phyloP scores from a whole-genome alignment of 1,140 invertebrate genomes.

The Pseudobourletiella spinata region DNA sequence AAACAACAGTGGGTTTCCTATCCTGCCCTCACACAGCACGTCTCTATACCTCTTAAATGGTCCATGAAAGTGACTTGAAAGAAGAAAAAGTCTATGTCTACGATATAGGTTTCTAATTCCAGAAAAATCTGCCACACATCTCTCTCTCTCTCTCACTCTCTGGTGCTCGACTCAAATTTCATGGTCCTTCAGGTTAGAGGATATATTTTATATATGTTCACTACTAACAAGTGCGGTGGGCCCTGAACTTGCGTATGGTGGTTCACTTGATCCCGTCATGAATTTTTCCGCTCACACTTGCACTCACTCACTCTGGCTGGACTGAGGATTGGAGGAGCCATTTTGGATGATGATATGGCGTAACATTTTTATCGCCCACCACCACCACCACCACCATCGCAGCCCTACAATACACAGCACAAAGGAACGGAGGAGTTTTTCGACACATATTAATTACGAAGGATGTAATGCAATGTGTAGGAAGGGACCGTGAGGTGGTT shows the following conservation, averaged over 20 bases:
- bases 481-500: neutral
- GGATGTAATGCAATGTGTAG: too few relatives aligned
- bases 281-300: neutral
- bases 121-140: neutral
- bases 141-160: neutral
- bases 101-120: neutral
- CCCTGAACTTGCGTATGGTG: neutral
- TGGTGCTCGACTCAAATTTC: neutral
- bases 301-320: neutral
- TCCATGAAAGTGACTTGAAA: conserved; percentile 20
- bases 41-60: conserved; percentile 13
- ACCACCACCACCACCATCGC: too few relatives aligned
- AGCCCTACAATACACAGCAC: too few relatives aligned
- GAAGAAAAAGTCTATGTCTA: neutral
- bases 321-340: too few relatives aligned
- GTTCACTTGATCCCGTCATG: neutral
- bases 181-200: neutral
- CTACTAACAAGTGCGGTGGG: neutral
- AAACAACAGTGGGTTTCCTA: too few relatives aligned
- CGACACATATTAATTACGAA: neutral
- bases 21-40: too few relatives aligned
- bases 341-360: too few relatives aligned
- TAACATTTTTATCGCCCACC: too few relatives aligned
- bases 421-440: too few relatives aligned
- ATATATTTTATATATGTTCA: neutral